Evolutionary conservation across 2,797 vertebrate species (phyloP).

Genomic region (Mormyrops boulengeri): DNA sequence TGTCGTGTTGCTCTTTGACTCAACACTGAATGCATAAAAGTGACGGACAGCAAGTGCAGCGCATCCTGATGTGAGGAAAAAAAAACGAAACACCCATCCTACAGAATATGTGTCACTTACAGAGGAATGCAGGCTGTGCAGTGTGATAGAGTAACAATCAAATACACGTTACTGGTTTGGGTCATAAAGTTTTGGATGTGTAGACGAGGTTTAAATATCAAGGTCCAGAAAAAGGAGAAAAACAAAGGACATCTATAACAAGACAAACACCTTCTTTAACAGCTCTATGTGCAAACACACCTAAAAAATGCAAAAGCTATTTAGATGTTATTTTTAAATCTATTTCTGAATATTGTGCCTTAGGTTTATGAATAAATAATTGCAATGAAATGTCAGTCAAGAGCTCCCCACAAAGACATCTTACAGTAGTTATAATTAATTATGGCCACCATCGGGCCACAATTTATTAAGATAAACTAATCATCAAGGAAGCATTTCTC

Average conservation of each 20-base stretch:
- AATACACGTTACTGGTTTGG: background rate
- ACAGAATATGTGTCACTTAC: background rate
- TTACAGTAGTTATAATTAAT: background rate
- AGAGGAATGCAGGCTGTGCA: background rate
- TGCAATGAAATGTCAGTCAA: background rate
- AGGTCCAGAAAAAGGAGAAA: background rate
- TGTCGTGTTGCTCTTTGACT: background rate
- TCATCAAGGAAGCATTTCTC: background rate
- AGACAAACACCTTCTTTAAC: background rate
- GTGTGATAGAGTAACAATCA: background rate
- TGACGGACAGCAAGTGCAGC: background rate
- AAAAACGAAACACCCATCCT: background rate
- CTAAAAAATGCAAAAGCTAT: background rate
- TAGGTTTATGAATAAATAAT: background rate
- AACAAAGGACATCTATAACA: background rate
- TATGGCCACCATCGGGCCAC: background rate
- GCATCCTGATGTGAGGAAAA: background rate
- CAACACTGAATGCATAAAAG: background rate
- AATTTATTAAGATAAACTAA: background rate
- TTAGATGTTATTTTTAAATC: background rate
- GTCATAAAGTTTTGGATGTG: background rate
- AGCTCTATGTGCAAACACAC: background rate
- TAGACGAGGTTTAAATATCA: background rate
- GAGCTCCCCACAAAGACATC: background rate
- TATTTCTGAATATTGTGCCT: background rate